Evolutionary conservation across 2,888 invertebrate genomes (phyloP).

Genomic region (Napeogenes sylphis): DNA sequence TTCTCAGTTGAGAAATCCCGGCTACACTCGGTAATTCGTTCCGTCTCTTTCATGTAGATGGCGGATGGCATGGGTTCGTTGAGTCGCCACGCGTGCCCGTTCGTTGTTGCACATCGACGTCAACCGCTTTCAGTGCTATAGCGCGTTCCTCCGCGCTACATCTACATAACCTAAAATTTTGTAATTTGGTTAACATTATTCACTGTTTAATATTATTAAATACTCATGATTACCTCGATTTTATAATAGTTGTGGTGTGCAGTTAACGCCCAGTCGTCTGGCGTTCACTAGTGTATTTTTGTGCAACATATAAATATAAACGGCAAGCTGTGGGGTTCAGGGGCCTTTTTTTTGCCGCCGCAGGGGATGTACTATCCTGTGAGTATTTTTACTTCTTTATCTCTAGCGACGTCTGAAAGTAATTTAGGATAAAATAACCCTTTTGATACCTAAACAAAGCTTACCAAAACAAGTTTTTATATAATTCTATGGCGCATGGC

Average conservation of each 20-base stretch:
- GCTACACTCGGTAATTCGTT: slow-evolving; percentile 36
- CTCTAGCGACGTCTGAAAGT: not conserved
- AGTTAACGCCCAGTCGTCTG: slow-evolving; percentile 62
- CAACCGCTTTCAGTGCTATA: slow-evolving; percentile 74
- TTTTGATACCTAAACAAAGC: not conserved
- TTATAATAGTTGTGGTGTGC: slow-evolving; percentile 73
- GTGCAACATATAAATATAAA: slow-evolving; percentile 81
- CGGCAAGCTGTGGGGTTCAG: slow-evolving; percentile 98
- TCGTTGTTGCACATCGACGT: slow-evolving; percentile 74
- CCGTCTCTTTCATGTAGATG: slow-evolving; percentile 54
- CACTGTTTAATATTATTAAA: slow-evolving; percentile 48
- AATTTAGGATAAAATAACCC: not conserved
- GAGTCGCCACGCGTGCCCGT: slow-evolving; percentile 58
- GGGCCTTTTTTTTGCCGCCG: slow-evolving; percentile 96
- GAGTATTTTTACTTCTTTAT: slow-evolving; percentile 72
- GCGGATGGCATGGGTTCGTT: slow-evolving; percentile 42
- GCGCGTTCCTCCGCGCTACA: slow-evolving; percentile 74
- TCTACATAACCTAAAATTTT: slow-evolving; percentile 73
- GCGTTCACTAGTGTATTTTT: slow-evolving; percentile 77
- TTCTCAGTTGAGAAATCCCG: slow-evolving; percentile 42
- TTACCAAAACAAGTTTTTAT: not conserved
- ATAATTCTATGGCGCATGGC: slow-evolving; percentile 48
- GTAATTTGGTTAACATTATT: slow-evolving; percentile 48
- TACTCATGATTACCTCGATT: slow-evolving; percentile 73
- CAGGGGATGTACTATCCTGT: slow-evolving; percentile 98